Percentiles rank a stretch among this genome's conserved stretches.
These are phyloP conservation scores for Mormyrops boulengeri DNA, from an alignment of 2,797 vertebrate genomes.

Conservation along the genomic window DNA sequence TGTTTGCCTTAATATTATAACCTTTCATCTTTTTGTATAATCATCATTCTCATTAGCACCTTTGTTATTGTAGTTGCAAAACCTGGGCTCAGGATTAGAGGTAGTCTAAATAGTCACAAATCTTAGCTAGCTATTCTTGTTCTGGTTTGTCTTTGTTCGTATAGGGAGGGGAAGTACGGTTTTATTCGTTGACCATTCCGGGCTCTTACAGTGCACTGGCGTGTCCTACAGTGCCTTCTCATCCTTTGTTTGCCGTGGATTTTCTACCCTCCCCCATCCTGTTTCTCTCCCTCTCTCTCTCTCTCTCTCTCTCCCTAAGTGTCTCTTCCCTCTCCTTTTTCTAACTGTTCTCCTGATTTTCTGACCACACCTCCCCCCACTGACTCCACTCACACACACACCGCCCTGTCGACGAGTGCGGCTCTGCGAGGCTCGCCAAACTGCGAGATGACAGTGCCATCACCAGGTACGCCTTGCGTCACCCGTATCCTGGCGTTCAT, in stretches of 20 bases:
- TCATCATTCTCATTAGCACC: neutral
- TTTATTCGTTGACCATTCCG: neutral
- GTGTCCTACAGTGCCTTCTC: constrained; percentile 10
- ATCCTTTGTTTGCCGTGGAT: constrained; percentile 38
- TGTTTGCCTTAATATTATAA: neutral
- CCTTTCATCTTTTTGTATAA: neutral
- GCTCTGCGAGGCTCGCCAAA: neutral
- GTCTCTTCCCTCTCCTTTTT: neutral
- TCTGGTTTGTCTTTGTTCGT: neutral
- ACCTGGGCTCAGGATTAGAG: neutral
- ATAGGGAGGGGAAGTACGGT: neutral
- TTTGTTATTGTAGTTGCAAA: neutral
- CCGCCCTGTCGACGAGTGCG: neutral
- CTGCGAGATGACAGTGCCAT: neutral
- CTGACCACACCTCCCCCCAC: neutral
- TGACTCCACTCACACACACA: constrained; percentile 21
- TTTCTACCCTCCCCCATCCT: constrained; percentile 12
- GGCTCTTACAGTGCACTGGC: constrained; percentile 11
- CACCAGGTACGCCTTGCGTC: constrained; percentile 22
- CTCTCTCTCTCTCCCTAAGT: neutral
- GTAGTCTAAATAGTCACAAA: neutral
- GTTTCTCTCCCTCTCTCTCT: constrained; percentile 12
- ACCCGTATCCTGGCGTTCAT: constrained; percentile 38
- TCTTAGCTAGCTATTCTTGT: neutral
- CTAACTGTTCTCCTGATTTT: constrained; percentile 9